phyloP scores from a whole-genome alignment of 2,888 invertebrate genomes.

The Euplagia quadripunctaria region DNA sequence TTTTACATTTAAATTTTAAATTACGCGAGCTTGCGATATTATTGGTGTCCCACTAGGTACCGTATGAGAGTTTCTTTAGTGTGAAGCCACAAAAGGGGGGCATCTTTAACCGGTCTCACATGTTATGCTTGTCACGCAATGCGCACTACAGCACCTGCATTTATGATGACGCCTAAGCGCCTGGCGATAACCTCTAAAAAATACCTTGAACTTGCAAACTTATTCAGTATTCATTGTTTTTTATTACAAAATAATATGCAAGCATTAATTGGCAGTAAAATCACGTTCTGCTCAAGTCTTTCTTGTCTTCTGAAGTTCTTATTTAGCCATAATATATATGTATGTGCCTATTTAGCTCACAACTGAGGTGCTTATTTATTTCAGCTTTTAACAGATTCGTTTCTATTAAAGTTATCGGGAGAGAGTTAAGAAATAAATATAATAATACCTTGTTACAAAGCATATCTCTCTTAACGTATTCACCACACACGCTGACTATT shows the following conservation, averaged over 20 bases:
- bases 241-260: conserved; percentile 37
- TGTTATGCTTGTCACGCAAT: conserved; percentile 79
- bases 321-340: neutral
- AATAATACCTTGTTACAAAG: conserved; percentile 53
- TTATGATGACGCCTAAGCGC: conserved; percentile 66
- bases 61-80: conserved; percentile 60
- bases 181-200: conserved; percentile 69
- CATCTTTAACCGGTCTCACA: conserved; percentile 76
- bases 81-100: conserved; percentile 67
- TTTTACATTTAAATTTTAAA: conserved; percentile 69
- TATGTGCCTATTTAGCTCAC: neutral
- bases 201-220: conserved; percentile 63
- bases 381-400: neutral
- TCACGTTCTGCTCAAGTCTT: conserved; percentile 33
- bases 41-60: conserved; percentile 59
- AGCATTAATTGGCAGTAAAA: conserved; percentile 39
- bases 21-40: conserved; percentile 62
- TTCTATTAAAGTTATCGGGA: neutral
- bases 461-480: conserved; percentile 64
- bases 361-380: neutral
- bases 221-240: conserved; percentile 43
- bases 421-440: conserved; percentile 31
- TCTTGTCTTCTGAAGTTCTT: neutral
- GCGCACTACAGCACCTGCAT: conserved; percentile 79
- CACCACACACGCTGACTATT: conserved; percentile 70